Base-by-base conservation (phyloP, 2,113 vertebrate species). In the Melanerpes formicivorus region DNA sequence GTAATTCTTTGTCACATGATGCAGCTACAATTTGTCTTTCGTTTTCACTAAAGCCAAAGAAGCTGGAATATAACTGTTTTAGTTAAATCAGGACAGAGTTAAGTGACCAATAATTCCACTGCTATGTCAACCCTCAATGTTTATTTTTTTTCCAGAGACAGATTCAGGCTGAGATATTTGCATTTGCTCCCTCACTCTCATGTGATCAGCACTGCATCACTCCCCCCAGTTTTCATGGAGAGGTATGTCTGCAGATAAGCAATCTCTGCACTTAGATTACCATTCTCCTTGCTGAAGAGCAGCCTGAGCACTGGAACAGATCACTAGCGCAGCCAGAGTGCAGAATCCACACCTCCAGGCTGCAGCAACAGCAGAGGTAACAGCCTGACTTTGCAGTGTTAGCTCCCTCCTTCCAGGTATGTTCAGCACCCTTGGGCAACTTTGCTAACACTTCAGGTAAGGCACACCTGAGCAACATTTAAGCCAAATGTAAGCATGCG, bases 131-230 rank as follows among this genome's bases (percentile, higher is more conserved):
- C 69, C 60, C 50, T 29, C 44, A 75, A 55, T 50, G 27, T 58
- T 63, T 19, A 9, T 62, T 63, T 48, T 80, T 80, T 62, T n/a
- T 3, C 75, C 52, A 66, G 27, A 82, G 76, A 21, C 44, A 71
- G 88, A 92, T 80, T 59, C 63, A 69, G 70, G 40, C 80, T 76
- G 70, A 88, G 72, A 42, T 84, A 73, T 22, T 91, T 91, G 79
- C 84, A 48, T 85, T 95, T 85, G 56, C 42, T 93, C 0, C 0
- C 67, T 73, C 3, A 1, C 37, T 83, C 37, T 83, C 76, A 87
- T 58, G 37, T 48, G 71, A 80, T 74, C 70, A n/a, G 25, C 25
- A 19, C 6, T 14, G 56, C 89, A 91, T 83, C 56, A 62, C 80
- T 92, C 70, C 70, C 70, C 60, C 14, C 18, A 37, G 0, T 82